phyloP scores from a whole-genome alignment of 92 coral and sea anemone genomes.

The Palythoa grandis region DNA sequence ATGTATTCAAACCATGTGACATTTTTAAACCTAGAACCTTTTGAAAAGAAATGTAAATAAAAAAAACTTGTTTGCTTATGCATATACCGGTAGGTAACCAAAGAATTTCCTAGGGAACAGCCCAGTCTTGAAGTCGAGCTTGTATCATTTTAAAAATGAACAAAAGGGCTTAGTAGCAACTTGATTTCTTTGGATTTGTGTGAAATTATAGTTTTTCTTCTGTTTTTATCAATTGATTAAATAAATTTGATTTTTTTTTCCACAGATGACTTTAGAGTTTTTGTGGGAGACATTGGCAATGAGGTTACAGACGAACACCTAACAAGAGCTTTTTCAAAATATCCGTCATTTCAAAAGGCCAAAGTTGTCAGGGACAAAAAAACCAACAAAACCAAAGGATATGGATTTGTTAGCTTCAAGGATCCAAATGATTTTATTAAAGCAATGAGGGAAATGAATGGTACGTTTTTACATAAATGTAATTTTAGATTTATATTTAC shows the following conservation, averaged over 20 bases:
- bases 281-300: constrained; percentile 98
- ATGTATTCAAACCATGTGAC: no score
- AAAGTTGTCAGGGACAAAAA: constrained; percentile 95
- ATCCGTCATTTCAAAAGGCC: constrained; percentile 91
- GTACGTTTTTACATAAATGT: constrained; percentile 50
- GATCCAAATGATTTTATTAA: constrained; percentile 95
- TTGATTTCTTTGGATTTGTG: no score
- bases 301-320: constrained; percentile 96
- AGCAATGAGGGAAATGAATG: constrained; percentile 99
- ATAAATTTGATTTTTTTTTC: not conserved
- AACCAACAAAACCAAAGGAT: constrained; percentile 92
- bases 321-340: constrained; percentile 89
- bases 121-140: no score
- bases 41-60: no score
- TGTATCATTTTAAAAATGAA: no score
- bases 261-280: constrained; percentile 96
- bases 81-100: no score
- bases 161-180: no score
- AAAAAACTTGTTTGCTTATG: no score
- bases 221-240: not conserved
- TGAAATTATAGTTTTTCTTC: no score
- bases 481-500: not conserved
- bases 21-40: no score
- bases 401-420: constrained; percentile 96
- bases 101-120: no score